Conservation (phyloP, 2,113 vertebrate genomes). For the Herpetotheres cachinnans region DNA sequence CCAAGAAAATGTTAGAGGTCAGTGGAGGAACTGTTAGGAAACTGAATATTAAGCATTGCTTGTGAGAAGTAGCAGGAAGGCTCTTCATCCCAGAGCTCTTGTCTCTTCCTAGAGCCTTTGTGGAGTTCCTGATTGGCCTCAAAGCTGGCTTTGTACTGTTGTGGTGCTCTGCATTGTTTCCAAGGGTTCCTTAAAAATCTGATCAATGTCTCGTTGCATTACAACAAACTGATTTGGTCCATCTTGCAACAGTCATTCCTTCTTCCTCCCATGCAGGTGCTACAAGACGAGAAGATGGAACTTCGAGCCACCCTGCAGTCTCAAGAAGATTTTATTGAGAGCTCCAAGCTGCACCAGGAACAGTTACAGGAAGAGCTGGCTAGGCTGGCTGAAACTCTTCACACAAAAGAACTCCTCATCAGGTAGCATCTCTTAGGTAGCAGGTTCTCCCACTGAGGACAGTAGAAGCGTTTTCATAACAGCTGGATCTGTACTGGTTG, state of each 20-base stretch:
- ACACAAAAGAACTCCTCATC: conserved; percentile 75
- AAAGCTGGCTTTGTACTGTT: neutral
- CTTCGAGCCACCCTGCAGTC: conserved; percentile 75
- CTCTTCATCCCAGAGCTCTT: neutral
- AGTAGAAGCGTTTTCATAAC: neutral
- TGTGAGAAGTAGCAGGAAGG: neutral
- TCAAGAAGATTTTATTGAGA: conserved; percentile 77
- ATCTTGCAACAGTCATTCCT: neutral
- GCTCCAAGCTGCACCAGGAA: conserved; percentile 73
- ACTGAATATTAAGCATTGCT: neutral
- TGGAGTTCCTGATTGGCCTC: neutral
- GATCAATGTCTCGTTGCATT: neutral
- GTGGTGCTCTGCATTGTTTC: neutral
- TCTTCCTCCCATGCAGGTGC: conserved; percentile 60
- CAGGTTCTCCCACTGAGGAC: neutral
- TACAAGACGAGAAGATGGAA: conserved; percentile 80
- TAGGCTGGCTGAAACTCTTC: conserved; percentile 69
- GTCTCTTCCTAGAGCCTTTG: neutral
- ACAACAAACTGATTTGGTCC: neutral
- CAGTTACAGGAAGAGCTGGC: conserved; percentile 75
- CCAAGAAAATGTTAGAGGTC: conserved; percentile 78
- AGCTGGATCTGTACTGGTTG: neutral
- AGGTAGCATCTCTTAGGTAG: conserved; percentile 62
- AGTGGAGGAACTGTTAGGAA: conserved; percentile 22
- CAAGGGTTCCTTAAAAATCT: neutral